Base-by-base conservation (phyloP, 1,140 invertebrate species). In the Hydropsyche tenuis region DNA sequence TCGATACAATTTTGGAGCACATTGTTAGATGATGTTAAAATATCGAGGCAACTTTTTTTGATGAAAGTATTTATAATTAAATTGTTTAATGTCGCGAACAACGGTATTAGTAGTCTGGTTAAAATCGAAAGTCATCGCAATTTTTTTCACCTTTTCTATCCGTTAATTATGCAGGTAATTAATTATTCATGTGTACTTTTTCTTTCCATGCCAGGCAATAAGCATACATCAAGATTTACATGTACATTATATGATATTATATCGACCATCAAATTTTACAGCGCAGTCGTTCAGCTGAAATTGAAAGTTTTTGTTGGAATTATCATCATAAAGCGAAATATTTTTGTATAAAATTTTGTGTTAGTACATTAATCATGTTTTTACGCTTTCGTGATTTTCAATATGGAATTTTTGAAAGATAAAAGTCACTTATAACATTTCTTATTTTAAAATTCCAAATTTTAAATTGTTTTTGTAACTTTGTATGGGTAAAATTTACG, bases 351-450 rank as follows among this genome's bases (percentile, higher is more conserved):
- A 53, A 53, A 53, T n/a, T 53, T 18, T 18, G 9, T 1, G 20
- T 18, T 53, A 20, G 45, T n/a, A 18, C 48, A 20, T 53, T 53
- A n/a, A 53, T 53, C 48, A 53, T 20, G 48, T 53, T 53, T 53
- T 53, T 16, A 53, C 48, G 48, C 48, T 53, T 53, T 53, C 48
- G 7, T 20, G 16, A 7, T 53, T 53, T 53, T 37, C 30, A 37
- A 37, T 37, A 4, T 37, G 30, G 9, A 37, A 37, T 9, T 37
- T 37, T 37, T 37, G 3, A 37, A n/a, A n/a, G n/a, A 37, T 37
- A 37, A 37, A 37, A 37, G 9, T 37, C 3, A 37, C 9, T 4
- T 37, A 37, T n/a, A n/a, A n/a, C 30, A 37, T 37, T 37, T 37
- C 30, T n/a, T n/a, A n/a, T n/a, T n/a, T n/a, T n/a, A n/a, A n/a